Evolutionary conservation across 2,113 vertebrate species (phyloP).

Genomic region (Mastomys natalensis): DNA sequence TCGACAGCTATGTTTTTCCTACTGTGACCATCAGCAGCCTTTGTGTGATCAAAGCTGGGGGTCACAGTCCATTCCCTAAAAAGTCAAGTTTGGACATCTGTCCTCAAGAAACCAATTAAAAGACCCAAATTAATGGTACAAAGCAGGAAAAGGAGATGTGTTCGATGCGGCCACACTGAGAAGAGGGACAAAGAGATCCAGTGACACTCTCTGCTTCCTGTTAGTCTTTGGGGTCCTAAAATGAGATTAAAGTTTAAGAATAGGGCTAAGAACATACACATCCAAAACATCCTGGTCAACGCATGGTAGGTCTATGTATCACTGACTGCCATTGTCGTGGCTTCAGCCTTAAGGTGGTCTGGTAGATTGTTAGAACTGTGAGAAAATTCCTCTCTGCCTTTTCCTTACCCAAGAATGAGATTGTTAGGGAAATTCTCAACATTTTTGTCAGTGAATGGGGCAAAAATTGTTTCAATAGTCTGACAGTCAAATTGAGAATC

Average conservation of each 20-base stretch:
- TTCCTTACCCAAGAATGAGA: neutral
- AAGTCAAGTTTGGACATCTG: neutral
- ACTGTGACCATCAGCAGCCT: neutral
- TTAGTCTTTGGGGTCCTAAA: neutral
- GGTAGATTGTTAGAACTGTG: neutral
- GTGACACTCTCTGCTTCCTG: neutral
- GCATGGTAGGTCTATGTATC: neutral
- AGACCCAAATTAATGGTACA: neutral
- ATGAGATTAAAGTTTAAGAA: neutral
- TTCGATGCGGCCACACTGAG: too few species aligned
- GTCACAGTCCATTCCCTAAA: neutral
- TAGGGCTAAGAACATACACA: too few species aligned
- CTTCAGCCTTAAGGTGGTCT: neutral
- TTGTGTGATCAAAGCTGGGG: neutral
- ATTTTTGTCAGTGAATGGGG: too few species aligned
- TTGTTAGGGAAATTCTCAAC: neutral
- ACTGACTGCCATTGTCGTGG: neutral
- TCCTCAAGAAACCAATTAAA: neutral
- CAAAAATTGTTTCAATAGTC: neutral
- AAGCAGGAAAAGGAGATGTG: neutral
- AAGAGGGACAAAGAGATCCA: neutral
- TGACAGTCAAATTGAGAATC: neutral
- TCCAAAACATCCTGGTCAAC: neutral
- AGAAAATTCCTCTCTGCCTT: neutral
- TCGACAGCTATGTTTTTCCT: constrained; percentile 4